Evolutionary conservation across 2,113 vertebrate genomes (phyloP), one percentile per base, ranked within the genome.

Genomic region (Callipepla californica): DNA sequence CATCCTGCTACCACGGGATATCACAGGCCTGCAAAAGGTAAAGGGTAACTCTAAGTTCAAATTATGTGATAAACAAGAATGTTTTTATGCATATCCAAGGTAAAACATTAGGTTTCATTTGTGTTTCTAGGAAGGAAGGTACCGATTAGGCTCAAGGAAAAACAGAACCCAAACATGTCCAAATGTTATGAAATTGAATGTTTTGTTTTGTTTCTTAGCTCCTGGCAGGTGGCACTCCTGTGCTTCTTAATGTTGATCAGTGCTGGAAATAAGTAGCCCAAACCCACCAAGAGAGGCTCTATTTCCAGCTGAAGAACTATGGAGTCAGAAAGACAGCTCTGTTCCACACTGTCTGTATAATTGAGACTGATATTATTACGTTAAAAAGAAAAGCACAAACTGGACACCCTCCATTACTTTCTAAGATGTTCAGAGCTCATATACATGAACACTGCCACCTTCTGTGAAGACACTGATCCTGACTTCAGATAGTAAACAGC

Each of bases 1-100:
- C 79, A 98, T 99, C 86, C 93, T 98, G 79, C 96, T 99, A 11
- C 98, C 98, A 4, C 91, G 32, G 30, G 67, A 96, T 2, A 95
- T 97, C 1, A 92, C 97, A 0, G 96, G 98, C 55, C 95, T 98
- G 91, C 86, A 97, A 94, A 97, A 98, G 98, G 98, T 98, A 97
- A 89, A 94, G 16, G 25, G 34, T 12, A 34, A 6, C 19, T 3
- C 9, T 70, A n/a, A 70, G 47, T 11, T 50, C 26, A 62, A 70
- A 51, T 73, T 6, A 50, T 8, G 5, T 50, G 47, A 63, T 70
- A 85, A 69, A 47, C 6, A 40, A 40, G 38, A 40, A 21, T n/a
- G n/a, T 6, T 5, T 85, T 85, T 36, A 26, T 80, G 38, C 18
- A 68, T 2, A 4, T 28, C 8, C 2, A 1, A 66, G 26, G 58